Evolutionary conservation across 2,113 vertebrate genomes (phyloP).

Genomic region (Alligator mississippiensis): DNA sequence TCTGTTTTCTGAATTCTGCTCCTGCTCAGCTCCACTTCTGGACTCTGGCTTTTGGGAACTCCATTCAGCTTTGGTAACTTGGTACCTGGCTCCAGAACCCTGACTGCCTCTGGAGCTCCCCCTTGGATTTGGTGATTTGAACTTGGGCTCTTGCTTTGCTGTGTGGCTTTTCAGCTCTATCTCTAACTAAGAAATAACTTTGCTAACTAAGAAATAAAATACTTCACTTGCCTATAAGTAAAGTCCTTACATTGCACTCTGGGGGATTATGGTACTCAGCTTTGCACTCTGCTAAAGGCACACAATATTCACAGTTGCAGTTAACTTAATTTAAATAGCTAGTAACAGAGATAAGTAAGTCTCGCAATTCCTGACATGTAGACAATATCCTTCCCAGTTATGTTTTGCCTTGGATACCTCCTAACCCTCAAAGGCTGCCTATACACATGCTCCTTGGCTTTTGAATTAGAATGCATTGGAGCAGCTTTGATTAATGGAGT

Average conservation of each 20-base stretch:
- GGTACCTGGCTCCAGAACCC: too few species aligned
- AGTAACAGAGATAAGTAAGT: slow-evolving; percentile 27
- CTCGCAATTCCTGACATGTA: background rate
- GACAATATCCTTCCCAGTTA: slow-evolving; percentile 22
- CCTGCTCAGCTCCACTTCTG: too few species aligned
- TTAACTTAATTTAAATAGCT: slow-evolving; percentile 25
- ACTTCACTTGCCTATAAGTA: background rate
- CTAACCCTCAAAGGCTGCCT: slow-evolving; percentile 62
- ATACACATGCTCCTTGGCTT: background rate
- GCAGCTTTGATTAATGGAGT: too few species aligned
- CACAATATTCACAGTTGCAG: background rate
- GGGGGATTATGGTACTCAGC: slow-evolving; percentile 20
- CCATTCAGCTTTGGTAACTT: too few species aligned
- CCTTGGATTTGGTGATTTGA: too few species aligned
- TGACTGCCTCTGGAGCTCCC: too few species aligned
- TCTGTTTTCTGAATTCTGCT: too few species aligned
- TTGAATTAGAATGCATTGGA: too few species aligned
- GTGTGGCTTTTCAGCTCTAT: too few species aligned
- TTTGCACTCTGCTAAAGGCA: slow-evolving; percentile 28
- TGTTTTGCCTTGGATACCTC: slow-evolving; percentile 71
- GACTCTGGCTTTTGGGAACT: too few species aligned
- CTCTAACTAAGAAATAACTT: too few species aligned
- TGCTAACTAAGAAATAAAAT: background rate
- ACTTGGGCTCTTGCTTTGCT: too few species aligned
- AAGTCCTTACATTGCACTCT: slow-evolving; percentile 17